phyloP scores from a whole-genome alignment of 2,797 vertebrate genomes.

The Fundulus diaphanus region DNA sequence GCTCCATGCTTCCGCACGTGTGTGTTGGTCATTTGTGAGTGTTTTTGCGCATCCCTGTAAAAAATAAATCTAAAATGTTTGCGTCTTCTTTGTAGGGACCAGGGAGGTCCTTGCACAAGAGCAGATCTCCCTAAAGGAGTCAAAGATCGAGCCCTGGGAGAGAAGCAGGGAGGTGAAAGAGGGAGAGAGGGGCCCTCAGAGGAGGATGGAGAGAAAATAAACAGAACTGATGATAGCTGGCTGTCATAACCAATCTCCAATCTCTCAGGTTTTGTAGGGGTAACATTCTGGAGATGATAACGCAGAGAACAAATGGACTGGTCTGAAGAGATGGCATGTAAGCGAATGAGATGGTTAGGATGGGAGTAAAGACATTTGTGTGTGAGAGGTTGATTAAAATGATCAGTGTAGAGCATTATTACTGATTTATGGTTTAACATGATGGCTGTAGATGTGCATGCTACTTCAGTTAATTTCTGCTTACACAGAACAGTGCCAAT shows the following conservation, averaged over 20 bases:
- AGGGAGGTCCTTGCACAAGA: slow-evolving; percentile 59
- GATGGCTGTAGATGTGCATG: slow-evolving; percentile 15
- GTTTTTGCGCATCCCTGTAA: slow-evolving; percentile 23
- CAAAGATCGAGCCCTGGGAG: slow-evolving; percentile 73
- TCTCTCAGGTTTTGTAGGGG: slow-evolving; percentile 32
- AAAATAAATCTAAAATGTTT: slow-evolving; percentile 54
- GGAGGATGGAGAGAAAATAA: slow-evolving; percentile 60
- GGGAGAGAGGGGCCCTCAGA: slow-evolving; percentile 28
- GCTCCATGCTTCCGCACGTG: slow-evolving; percentile 27
- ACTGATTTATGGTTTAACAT: slow-evolving; percentile 45
- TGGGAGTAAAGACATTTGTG: neutral
- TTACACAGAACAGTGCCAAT: too few species aligned
- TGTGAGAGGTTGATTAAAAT: slow-evolving; percentile 34
- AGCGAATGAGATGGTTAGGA: slow-evolving; percentile 19
- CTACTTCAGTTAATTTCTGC: too few species aligned
- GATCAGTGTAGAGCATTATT: slow-evolving; percentile 22
- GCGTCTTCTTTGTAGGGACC: slow-evolving; percentile 54
- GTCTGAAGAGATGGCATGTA: slow-evolving; percentile 29
- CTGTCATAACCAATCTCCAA: slow-evolving; percentile 61
- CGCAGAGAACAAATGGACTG: slow-evolving; percentile 22
- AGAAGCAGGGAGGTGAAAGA: slow-evolving; percentile 39
- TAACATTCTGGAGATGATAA: slow-evolving; percentile 45
- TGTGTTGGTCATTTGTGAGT: slow-evolving; percentile 46
- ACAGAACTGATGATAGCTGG: slow-evolving; percentile 68
- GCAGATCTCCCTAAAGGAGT: slow-evolving; percentile 70